A percentile compares a stretch with the other conserved stretches of the same genome.
Evolutionary conservation across 1,140 invertebrate species (phyloP).

Genomic region (Tigriopus japonicus): DNA sequence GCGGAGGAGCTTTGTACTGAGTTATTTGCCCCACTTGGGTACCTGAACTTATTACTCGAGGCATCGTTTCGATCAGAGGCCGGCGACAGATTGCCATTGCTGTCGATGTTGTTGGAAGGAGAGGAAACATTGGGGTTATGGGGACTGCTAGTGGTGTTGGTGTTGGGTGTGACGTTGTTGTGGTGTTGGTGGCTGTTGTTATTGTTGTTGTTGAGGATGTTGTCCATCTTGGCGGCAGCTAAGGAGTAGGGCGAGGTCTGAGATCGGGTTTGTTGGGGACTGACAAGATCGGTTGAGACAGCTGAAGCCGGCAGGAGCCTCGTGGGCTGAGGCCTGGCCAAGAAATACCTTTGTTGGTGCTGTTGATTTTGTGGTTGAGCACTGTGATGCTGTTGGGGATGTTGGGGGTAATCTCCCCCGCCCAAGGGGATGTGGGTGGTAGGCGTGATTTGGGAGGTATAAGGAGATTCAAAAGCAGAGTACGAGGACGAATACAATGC

Average conservation of each 20-base stretch:
- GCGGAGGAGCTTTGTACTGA: neutral
- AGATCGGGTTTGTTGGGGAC: neutral
- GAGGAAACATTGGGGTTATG: neutral
- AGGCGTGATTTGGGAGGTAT: neutral
- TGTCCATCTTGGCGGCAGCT: neutral
- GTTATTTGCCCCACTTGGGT: constrained; percentile 1
- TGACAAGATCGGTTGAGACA: neutral
- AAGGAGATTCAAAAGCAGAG: neutral
- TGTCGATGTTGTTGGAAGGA: too few species aligned
- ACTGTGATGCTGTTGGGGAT: neutral
- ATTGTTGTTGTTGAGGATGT: neutral
- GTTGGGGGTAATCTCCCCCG: neutral
- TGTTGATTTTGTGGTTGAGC: neutral
- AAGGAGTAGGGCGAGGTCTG: neutral
- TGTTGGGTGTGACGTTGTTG: neutral
- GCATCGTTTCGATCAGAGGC: neutral
- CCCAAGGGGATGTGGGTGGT: neutral
- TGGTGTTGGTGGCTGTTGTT: neutral
- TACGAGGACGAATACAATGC: neutral
- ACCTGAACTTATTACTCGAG: constrained; percentile 4
- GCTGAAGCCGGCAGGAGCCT: neutral
- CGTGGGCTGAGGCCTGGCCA: neutral
- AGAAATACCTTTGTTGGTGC: neutral
- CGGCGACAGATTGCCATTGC: neutral
- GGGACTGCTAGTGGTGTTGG: neutral